Base-by-base conservation (phyloP, 2,113 vertebrate species). In the Mus spicilegus region DNA sequence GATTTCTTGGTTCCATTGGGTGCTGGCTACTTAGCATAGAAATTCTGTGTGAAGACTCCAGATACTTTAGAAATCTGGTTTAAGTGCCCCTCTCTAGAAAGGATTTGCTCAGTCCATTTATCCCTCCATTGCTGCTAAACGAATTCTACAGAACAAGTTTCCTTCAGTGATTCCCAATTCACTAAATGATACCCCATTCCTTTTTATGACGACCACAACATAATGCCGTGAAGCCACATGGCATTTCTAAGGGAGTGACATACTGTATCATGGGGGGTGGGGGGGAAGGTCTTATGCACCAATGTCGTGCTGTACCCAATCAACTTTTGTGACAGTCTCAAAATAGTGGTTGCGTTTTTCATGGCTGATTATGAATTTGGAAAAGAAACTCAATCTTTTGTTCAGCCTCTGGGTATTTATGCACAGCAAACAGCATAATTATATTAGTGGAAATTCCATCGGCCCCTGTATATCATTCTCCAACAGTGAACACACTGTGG, bases 61-160 rank as follows among this genome's bases (percentile, higher is more conserved):
- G 85, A 93, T 67, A n/a, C 88, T 93, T 96, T 63, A 39, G 82
- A 87, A 94, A 96, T 84, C 46, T 84, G 82, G 36, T 96, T 42
- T 84, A 93, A 96, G 65, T 65, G 63, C 90, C 49, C 49, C 63
- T 22, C 69, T 97, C 58, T 94, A 36, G 36, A 91, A 88, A 36
- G 81, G 78, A 95, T 95, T 95, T 94, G 82, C 87, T 92, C 96
- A 95, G 89, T 76, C 58, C 89, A 91, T 91, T 95, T 97, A 87
- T 73, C 94, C 76, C 56, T 78, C 65, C 69, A 56, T 39, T n/a
- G 75, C 54, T 36, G n/a, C 63, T 85, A 73, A 97, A 88, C 70
- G 70, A 92, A 96, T 93, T 92, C 90, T 72, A 93, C 77, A 72
- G 46, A 92, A 69, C 73, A 95, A 89, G 90, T 73, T 97, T 78